phyloP scores from a whole-genome alignment of 2,888 invertebrate species.

The Nudaria mundana region DNA sequence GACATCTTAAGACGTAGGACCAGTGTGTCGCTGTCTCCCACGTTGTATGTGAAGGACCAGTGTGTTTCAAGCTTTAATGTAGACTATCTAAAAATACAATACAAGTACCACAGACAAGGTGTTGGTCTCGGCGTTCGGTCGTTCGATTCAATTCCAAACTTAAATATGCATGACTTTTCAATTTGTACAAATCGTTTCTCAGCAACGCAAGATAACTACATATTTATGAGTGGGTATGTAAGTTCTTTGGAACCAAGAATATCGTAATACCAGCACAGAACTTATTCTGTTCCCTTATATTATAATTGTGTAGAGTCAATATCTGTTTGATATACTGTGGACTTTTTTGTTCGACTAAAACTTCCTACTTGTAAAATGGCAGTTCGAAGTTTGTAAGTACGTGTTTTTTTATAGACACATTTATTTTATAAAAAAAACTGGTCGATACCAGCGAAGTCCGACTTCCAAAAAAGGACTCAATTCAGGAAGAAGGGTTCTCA shows the following conservation, averaged over 20 bases:
- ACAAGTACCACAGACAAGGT: slow-evolving; percentile 1
- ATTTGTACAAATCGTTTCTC: slow-evolving; percentile 38
- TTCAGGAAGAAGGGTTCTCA: no score
- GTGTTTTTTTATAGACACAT: no score
- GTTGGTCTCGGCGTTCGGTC: slow-evolving; percentile 4
- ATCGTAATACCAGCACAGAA: slow-evolving; percentile 34
- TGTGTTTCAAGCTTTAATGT: no score
- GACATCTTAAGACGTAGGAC: no score
- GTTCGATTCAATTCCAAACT: slow-evolving; percentile 26
- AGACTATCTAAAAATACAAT: slow-evolving; percentile 2
- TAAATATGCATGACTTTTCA: slow-evolving; percentile 45
- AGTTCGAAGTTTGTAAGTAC: no score
- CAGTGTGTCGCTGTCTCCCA: no score
- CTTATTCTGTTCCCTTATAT: slow-evolving; percentile 18
- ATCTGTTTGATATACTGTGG: not conserved
- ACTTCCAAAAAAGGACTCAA: no score
- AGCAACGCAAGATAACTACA: slow-evolving; percentile 35
- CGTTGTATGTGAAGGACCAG: no score
- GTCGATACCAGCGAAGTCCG: no score
- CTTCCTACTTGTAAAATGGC: no score
- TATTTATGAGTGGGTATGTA: slow-evolving; percentile 48
- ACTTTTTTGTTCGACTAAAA: no score
- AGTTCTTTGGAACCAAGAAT: slow-evolving; percentile 23
- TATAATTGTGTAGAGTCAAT: not conserved
- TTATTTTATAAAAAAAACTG: no score